Base-by-base conservation (phyloP, 2,797 vertebrate genomes). In the Diglossa cyanea region DNA sequence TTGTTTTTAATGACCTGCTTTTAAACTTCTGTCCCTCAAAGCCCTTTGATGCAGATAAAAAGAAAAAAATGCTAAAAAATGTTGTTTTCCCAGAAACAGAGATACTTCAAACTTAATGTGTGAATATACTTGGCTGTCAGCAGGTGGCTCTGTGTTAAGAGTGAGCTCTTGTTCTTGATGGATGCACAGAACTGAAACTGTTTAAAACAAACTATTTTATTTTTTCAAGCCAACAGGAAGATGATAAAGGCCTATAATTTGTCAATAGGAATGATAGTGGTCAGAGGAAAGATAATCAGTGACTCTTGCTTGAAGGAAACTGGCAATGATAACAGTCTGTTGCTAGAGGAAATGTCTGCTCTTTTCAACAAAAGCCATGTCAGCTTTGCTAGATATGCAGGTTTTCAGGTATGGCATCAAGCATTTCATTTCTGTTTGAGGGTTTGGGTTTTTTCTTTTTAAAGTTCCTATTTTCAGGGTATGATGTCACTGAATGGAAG, bases 141-240 rank as follows among this genome's bases (percentile, higher is more conserved):
- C 74, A 96, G 93, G 74, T 92, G 95, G 94, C 95, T 95, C 86
- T 88, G 17, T 60, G 21, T 66, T 42, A 39, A 39, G 7, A 66
- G 5, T 0, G 5, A 84, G 51, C 37, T 67, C 62, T 55, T 81
- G 4, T 4, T 94, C 53, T 39, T 45, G 9, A 17, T n/a, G 18
- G 15, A 35, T 2, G 1, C 13, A 20, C 35, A 39, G 39, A 78
- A 77, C 6, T 48, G 39, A 74, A 77, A 67, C 14, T 2, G 3
- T 74, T 94, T 51, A 21, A 62, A 80, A 37, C 16, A 23, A 62
- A 17, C 3, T 62, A 2, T 57, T 90, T 79, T n/a, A 40, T 45
- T 72, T 90, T 76, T 70, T 47, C 33, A 62, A 75, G 28, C 13
- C 33, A 66, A 44, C 1, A 40, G 61, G 23, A 85, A 54, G 57